Evolutionary conservation across 1,140 invertebrate species (phyloP).

Genomic region (Periplaneta americana): DNA sequence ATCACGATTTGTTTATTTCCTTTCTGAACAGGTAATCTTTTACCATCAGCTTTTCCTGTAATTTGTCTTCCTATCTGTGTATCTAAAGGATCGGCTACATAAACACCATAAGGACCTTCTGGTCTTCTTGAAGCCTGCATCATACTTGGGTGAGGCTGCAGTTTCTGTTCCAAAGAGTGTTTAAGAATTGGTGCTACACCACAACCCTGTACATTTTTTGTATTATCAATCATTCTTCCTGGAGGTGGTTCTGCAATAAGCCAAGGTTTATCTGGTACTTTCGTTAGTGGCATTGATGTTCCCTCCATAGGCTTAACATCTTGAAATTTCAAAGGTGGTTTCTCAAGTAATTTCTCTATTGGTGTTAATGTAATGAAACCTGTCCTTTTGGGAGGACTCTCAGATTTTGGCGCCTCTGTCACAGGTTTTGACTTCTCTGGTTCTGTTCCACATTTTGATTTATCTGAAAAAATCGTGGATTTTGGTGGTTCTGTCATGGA

Average conservation of each 20-base stretch:
- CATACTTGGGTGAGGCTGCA: neutral
- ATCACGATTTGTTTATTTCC: neutral
- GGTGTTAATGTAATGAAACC: neutral
- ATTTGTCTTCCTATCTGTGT: neutral
- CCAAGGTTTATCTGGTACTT: neutral
- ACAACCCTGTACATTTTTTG: neutral
- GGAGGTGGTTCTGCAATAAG: neutral
- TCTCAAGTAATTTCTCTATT: neutral
- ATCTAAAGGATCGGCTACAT: too few species aligned
- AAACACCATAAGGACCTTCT: neutral
- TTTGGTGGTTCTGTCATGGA: too few species aligned
- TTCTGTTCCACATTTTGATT: too few species aligned
- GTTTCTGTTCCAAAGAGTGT: neutral
- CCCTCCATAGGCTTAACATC: neutral
- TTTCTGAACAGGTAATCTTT: neutral
- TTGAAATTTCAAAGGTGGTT: neutral
- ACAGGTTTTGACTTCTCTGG: neutral
- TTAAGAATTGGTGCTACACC: neutral
- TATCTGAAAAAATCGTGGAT: too few species aligned
- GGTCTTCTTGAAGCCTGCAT: neutral
- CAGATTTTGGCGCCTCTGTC: neutral
- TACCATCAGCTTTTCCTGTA: neutral
- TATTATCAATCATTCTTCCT: neutral
- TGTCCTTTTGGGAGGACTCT: neutral
- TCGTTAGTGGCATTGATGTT: neutral